A percentile compares a stretch with the other conserved stretches of the same genome.
Conservation (phyloP, 2,797 vertebrate genomes). For the Urocyon cinereoargenteus region DNA sequence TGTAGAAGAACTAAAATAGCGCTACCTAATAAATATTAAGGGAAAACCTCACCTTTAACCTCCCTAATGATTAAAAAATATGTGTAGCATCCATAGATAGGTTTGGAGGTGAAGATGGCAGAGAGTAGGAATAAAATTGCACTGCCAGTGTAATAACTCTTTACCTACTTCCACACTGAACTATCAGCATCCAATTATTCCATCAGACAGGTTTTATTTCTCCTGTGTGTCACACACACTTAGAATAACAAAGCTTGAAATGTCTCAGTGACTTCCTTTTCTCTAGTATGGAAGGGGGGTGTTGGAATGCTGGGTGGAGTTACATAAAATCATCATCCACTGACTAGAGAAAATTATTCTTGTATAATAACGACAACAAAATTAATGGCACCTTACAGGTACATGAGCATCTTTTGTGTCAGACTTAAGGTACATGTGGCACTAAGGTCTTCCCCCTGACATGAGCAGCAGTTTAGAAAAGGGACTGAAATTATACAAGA, state of each 20-base stretch:
- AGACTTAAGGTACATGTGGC: background rate
- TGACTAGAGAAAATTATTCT: slow-evolving; percentile 41
- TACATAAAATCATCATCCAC: slow-evolving; percentile 11
- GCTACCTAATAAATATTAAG: background rate
- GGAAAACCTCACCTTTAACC: background rate
- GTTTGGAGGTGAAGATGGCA: background rate
- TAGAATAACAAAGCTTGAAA: slow-evolving; percentile 35
- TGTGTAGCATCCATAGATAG: background rate
- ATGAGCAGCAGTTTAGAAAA: background rate
- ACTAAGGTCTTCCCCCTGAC: background rate
- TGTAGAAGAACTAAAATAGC: background rate
- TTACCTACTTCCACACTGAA: background rate
- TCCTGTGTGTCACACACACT: background rate
- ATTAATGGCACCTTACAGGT: background rate
- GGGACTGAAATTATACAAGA: slow-evolving; percentile 65
- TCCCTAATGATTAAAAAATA: background rate
- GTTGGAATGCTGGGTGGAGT: slow-evolving; percentile 21
- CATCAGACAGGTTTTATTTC: background rate
- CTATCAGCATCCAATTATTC: slow-evolving; percentile 25
- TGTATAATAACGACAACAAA: slow-evolving; percentile 33
- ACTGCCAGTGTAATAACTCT: background rate
- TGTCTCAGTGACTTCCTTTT: slow-evolving; percentile 41
- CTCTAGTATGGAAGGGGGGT: background rate
- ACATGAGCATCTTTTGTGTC: background rate
- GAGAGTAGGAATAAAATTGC: background rate